Conservation (phyloP, 2,113 vertebrate genomes). For the Archilochus colubris region DNA sequence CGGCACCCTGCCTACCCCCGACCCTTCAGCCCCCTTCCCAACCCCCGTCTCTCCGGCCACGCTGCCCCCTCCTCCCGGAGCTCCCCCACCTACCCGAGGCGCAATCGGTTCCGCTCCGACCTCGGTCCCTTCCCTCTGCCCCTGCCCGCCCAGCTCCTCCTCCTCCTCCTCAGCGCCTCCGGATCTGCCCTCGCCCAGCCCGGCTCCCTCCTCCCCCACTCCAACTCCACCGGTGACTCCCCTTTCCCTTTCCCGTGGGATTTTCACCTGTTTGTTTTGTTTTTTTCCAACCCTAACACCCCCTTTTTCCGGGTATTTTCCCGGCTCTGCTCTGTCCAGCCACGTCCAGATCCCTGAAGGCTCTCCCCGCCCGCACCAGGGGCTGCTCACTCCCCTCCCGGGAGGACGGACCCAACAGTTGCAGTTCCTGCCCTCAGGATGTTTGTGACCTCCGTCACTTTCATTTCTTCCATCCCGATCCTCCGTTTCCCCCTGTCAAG, state of each 20-base stretch:
- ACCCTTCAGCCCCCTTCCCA: fast-evolving
- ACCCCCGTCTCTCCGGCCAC: not conserved
- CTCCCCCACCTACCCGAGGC: not conserved
- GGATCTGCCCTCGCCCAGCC: not conserved
- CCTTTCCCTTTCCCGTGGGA: not conserved
- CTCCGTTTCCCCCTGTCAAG: not conserved
- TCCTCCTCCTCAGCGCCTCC: not conserved
- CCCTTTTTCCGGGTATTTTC: not conserved
- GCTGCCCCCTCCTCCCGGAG: not conserved
- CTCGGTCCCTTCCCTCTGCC: not conserved
- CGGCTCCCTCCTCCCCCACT: not conserved
- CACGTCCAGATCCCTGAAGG: not conserved
- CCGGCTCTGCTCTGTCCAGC: fast-evolving
- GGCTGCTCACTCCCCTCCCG: not conserved
- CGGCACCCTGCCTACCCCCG: not conserved
- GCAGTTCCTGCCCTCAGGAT: not conserved
- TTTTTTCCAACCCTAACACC: not conserved
- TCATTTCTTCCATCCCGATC: not conserved
- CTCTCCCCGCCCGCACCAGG: not conserved
- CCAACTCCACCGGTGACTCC: not conserved
- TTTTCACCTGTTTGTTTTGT: not conserved
- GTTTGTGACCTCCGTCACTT: fast-evolving
- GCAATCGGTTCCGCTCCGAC: fast-evolving
- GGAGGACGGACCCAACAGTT: too few relatives aligned
- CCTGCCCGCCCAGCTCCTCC: not conserved